A percentile compares a stretch with the other conserved stretches of the same genome.
These are phyloP conservation scores for Andrena dorsata DNA, from an alignment of 2,888 invertebrate genomes.

Conservation along the genomic window DNA sequence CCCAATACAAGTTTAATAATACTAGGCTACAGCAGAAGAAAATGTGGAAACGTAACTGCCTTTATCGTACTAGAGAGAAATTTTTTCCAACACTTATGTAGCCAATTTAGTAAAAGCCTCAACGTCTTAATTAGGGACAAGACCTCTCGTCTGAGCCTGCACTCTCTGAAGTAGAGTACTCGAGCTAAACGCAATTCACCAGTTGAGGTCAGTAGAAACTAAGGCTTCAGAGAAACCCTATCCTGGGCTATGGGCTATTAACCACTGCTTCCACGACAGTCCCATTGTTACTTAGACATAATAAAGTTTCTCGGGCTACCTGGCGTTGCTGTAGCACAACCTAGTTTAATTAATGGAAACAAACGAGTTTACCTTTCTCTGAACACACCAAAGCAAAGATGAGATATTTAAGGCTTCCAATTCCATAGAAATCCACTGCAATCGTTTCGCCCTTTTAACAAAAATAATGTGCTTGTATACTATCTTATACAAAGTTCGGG, in stretches of 20 bases:
- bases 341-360: neutral
- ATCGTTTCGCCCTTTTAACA: no score
- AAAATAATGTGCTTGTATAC: no score
- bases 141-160: neutral
- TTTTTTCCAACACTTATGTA: neutral
- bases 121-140: constrained; percentile 32
- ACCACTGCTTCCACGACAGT: neutral
- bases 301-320: constrained; percentile 8
- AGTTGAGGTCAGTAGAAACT: constrained; percentile 19
- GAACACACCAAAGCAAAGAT: no score
- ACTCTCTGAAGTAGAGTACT: constrained; percentile 7
- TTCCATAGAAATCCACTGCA: no score
- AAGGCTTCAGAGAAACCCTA: neutral
- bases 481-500: no score
- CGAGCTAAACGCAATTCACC: constrained; percentile 24
- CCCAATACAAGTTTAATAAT: no score
- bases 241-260: constrained; percentile 12
- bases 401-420: no score
- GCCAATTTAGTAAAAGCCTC: constrained; percentile 15
- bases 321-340: neutral
- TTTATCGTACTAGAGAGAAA: neutral
- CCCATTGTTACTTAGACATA: neutral
- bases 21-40: neutral
- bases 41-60: neutral
- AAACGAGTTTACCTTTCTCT: no score